Base-by-base conservation (phyloP, 2,888 invertebrate genomes). In the Palloptera scutellata region DNA sequence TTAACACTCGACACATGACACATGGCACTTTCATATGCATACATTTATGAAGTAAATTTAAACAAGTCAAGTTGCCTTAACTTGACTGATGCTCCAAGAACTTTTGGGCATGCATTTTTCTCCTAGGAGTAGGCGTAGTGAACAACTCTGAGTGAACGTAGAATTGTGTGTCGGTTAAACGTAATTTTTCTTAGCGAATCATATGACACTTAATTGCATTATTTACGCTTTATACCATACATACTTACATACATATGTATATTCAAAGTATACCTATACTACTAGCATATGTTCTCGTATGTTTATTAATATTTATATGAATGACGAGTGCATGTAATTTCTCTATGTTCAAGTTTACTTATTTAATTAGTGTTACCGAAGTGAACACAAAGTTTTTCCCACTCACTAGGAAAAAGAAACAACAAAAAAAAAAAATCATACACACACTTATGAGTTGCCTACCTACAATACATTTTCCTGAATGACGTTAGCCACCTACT, bases 181-280 rank as follows among this genome's bases (percentile, higher is more conserved):
- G 30, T 30, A 30, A 30, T 30, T 54, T 54, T 54, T 54, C 19
- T 12, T 54, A 54, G 54, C 19, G 54, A 54, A 54, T 17, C 17
- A 12, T 54, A 15, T 54, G 54, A 54, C 54, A 54, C 17, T 54
- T 54, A 54, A 54, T 54, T 54, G 54, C 20, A 54, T 54, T 54
- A 54, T 54, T 54, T 54, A 19, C 17, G 54, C 12, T 19, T 54
- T n/a, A n/a, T n/a, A n/a, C 15, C 6, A 30, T 30, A 30, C n/a
- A n/a, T n/a, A n/a, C n/a, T n/a, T 30, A 30, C 30, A 30, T 30
- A 4, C 30, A 30, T 30, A 30, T 30, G 30, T 30, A 30, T n/a
- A n/a, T n/a, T n/a, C 30, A 30, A 30, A 4, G 30, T 30, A 6
- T 30, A 30, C 6, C 3, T 30, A 30, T 30, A n/a, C n/a, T n/a